Evolutionary conservation across 2,888 invertebrate genomes (phyloP), one percentile per base, ranked within the genome.

Genomic region (Lamellibrachia columna): DNA sequence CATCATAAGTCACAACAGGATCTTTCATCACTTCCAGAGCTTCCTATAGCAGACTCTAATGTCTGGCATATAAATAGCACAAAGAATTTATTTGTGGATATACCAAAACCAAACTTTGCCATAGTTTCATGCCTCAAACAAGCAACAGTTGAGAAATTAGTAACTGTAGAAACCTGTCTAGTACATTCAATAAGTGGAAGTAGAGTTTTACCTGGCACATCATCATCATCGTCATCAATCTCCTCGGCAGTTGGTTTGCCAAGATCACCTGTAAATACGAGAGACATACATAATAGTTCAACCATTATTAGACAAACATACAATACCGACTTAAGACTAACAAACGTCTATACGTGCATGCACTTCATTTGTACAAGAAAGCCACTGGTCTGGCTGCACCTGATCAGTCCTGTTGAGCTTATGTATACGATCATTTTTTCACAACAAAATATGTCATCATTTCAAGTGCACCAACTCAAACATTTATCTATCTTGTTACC

Each of bases 181-280:
- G 40, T 40, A 40, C 40, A 40, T 40, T 40, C 0, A 40, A 40
- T 40, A 40, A 40, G 40, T 40, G 40, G 40, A 40, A 40, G 60
- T 60, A 60, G 11, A 75, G 22, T 4, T 3, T 90, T 94, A 95
- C 96, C 95, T 94, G 99, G 99, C 94, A 99, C 98, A 97, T 99
- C 99, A 95, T 99, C 99, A 94, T 96, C 96, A 95, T 97, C 97
- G 95, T 99, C 99, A 95, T 96, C 96, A 91, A 96, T 96, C 93
- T 98, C 98, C 95, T 97, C 97, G 91, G 96, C 97, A 96, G 96
- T 97, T 92, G 96, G 95, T 97, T 97, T 97, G 92, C 97, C 97
- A 75, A 75, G 75, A 75, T 75, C 75, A 75, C 75, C 75, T 75
- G 75, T 75, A 75, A 92, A 90, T 28, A 55, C 60, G 92, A 53